phyloP scores from a whole-genome alignment of 2,797 vertebrate genomes.

The Sternotherus odoratus region DNA sequence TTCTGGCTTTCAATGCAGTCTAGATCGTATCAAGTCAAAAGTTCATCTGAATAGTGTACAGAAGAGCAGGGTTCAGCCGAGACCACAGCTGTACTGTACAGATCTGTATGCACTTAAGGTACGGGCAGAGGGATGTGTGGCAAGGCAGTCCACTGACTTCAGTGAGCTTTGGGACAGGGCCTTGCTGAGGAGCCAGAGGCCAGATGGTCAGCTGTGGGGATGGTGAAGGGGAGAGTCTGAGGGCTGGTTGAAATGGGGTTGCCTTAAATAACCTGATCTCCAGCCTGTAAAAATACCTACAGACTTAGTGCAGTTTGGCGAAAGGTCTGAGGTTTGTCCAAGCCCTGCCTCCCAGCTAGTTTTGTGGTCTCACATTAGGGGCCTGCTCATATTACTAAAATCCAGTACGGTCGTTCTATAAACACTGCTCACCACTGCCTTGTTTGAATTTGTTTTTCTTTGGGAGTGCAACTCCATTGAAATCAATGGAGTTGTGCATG shows the following conservation, averaged over 20 bases:
- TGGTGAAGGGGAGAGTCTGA: background rate
- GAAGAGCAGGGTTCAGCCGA: background rate
- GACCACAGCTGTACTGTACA: background rate
- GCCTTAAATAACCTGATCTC: background rate
- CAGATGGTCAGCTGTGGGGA: too few relatives aligned
- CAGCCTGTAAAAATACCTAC: conserved; percentile 1
- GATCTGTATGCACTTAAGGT: background rate
- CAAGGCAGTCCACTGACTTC: background rate
- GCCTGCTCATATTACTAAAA: conserved; percentile 65
- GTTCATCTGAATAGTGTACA: background rate
- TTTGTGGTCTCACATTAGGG: conserved; percentile 68
- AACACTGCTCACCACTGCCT: background rate
- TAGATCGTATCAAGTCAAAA: background rate
- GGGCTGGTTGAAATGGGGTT: background rate
- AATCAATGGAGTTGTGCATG: background rate
- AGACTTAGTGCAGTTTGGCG: conserved; percentile 45
- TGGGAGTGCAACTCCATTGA: background rate
- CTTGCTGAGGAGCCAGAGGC: background rate
- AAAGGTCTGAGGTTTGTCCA: conserved; percentile 65
- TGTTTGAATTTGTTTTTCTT: conserved; percentile 6
- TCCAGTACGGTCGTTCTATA: conserved; percentile 64
- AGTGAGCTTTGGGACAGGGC: background rate
- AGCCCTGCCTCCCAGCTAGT: conserved; percentile 26
- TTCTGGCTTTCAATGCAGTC: background rate
- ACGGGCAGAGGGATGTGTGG: background rate